Percentiles rank a stretch among this genome's conserved stretches.
Evolutionary conservation across 2,888 invertebrate genomes (phyloP).

Genomic region (Meiosimyza decipiens): DNA sequence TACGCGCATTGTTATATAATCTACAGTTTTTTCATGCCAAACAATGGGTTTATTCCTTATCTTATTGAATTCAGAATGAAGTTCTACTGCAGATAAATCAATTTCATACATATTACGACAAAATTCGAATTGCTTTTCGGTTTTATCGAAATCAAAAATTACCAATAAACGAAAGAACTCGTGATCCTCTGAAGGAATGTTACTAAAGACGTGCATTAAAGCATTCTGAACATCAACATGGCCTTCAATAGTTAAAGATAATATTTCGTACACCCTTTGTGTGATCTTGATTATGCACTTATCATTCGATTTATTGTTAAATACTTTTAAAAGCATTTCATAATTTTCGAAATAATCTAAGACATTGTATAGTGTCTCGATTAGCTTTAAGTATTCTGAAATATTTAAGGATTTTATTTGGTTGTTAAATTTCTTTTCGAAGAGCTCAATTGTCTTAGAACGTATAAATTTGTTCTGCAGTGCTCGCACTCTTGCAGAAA

Average conservation of each 20-base stretch:
- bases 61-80: not conserved
- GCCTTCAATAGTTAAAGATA: slow-evolving; percentile 36
- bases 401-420: slow-evolving; percentile 48
- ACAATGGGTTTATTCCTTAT: not conserved
- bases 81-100: slow-evolving; percentile 23
- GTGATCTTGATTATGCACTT: slow-evolving; percentile 12
- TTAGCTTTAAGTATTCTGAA: slow-evolving; percentile 52
- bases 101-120: slow-evolving; percentile 45
- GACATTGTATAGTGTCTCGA: slow-evolving; percentile 55
- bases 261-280: slow-evolving; percentile 46
- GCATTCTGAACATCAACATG: not conserved
- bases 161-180: slow-evolving; percentile 51
- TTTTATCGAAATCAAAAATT: slow-evolving; percentile 38
- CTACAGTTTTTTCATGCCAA: slow-evolving; percentile 45
- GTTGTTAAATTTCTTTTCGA: slow-evolving; percentile 44
- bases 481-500: slow-evolving; percentile 50
- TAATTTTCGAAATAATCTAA: slow-evolving; percentile 46
- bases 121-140: slow-evolving; percentile 35
- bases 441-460: slow-evolving; percentile 37
- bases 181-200: slow-evolving; percentile 42
- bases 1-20: slow-evolving; percentile 40
- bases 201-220: slow-evolving; percentile 37
- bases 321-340: slow-evolving; percentile 16
- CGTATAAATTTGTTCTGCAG: slow-evolving; percentile 53
- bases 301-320: not conserved